Conservation (phyloP, 2,888 invertebrate species). For the Neoaliturus tenellus region DNA sequence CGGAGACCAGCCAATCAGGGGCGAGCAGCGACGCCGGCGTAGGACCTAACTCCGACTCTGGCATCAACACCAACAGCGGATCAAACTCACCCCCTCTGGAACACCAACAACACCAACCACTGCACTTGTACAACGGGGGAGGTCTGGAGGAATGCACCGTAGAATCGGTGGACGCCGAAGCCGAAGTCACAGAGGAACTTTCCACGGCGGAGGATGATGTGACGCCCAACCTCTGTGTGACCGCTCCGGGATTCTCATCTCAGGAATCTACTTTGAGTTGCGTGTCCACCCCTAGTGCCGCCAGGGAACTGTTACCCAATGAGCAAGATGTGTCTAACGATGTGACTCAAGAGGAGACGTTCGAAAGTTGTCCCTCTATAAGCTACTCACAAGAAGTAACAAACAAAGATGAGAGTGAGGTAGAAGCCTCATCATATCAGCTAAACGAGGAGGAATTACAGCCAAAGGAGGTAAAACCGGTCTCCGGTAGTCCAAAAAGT, state of each 20-base stretch:
- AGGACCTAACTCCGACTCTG: constrained; percentile 65
- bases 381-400: not conserved
- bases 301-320: not conserved
- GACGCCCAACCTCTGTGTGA: constrained; percentile 9
- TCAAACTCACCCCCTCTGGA: constrained; percentile 59
- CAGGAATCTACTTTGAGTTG: constrained; percentile 50
- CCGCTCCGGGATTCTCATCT: constrained; percentile 41
- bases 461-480: not conserved
- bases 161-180: not conserved
- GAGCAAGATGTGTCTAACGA: not conserved
- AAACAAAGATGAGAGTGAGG: not conserved
- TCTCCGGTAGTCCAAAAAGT: not conserved
- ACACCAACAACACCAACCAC: not conserved
- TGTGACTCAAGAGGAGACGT: constrained; percentile 9
- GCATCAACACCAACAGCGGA: constrained; percentile 64
- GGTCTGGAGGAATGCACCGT: not conserved
- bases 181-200: constrained; percentile 9
- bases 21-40: constrained; percentile 64
- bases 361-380: not conserved
- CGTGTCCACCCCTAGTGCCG: constrained; percentile 26
- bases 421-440: not conserved
- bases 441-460: not conserved
- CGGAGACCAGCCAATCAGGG: constrained; percentile 64
- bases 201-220: constrained; percentile 42
- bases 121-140: not conserved